Evolutionary conservation across 2,113 vertebrate genomes (phyloP).

Genomic region (Etia nguti): DNA sequence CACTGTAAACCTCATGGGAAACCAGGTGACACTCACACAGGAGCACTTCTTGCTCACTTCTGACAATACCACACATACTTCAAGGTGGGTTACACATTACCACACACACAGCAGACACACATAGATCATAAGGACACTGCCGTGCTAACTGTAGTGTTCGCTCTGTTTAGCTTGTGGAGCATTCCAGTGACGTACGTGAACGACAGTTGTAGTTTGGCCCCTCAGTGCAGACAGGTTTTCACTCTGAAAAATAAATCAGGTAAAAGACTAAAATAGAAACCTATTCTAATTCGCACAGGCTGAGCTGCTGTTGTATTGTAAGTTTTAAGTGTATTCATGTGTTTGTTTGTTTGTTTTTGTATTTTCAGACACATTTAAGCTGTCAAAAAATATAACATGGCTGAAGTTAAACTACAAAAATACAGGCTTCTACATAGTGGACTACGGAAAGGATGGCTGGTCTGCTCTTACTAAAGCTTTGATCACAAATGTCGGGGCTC

Average conservation of each 20-base stretch:
- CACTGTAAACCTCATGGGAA: slow-evolving; percentile 78
- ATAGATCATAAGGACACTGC: neutral
- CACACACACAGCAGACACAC: neutral
- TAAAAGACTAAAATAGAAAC: slow-evolving; percentile 46
- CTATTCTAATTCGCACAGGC: neutral
- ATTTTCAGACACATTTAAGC: slow-evolving; percentile 73
- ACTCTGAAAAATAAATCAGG: slow-evolving; percentile 82
- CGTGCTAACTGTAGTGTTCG: neutral
- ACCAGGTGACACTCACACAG: slow-evolving; percentile 77
- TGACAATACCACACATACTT: slow-evolving; percentile 63
- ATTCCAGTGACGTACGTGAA: slow-evolving; percentile 86
- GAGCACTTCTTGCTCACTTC: slow-evolving; percentile 83
- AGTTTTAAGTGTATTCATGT: neutral
- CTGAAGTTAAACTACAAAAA: slow-evolving; percentile 87
- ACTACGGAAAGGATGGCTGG: slow-evolving; percentile 83
- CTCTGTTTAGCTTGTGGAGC: slow-evolving; percentile 78
- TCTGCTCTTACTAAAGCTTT: slow-evolving; percentile 70
- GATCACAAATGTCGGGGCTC: slow-evolving; percentile 65
- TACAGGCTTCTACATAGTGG: slow-evolving; percentile 88
- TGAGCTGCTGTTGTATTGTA: neutral
- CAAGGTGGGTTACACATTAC: slow-evolving; percentile 65
- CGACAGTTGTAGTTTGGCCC: slow-evolving; percentile 70
- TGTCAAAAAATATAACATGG: slow-evolving; percentile 82
- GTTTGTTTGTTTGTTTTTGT: neutral
- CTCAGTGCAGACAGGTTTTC: slow-evolving; percentile 67